Percentiles rank a stretch among this genome's conserved stretches.
Evolutionary conservation across 2,797 vertebrate species (phyloP).

Genomic region (Sebastes matsubarae): DNA sequence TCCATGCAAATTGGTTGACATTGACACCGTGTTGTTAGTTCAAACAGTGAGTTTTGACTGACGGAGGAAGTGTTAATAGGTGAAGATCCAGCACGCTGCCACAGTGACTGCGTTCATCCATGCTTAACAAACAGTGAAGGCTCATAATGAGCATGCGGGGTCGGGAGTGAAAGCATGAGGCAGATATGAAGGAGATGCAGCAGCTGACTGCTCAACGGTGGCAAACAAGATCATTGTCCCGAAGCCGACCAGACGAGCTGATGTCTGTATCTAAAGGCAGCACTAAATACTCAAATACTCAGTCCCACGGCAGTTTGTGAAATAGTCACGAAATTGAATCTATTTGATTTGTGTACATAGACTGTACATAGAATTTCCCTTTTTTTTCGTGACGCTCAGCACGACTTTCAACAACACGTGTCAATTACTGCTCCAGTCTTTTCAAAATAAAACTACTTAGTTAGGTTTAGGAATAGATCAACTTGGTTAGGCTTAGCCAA

Average conservation of each 20-base stretch:
- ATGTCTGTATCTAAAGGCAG: background rate
- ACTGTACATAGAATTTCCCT: too few species aligned
- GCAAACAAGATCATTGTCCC: background rate
- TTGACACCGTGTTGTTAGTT: constrained; percentile 5
- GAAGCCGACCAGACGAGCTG: background rate
- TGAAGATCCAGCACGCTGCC: constrained; percentile 28
- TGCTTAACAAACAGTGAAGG: constrained; percentile 42
- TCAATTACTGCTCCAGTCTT: too few species aligned
- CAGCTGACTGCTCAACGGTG: background rate
- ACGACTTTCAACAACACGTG: too few species aligned
- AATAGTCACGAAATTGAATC: too few species aligned
- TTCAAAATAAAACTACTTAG: too few species aligned
- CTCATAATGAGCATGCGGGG: constrained; percentile 35
- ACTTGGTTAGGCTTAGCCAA: too few species aligned
- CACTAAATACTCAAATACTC: too few species aligned
- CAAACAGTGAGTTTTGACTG: constrained; percentile 10
- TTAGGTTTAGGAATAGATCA: too few species aligned
- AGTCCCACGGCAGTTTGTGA: too few species aligned
- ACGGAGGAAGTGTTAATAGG: constrained; percentile 47
- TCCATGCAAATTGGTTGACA: constrained; percentile 44
- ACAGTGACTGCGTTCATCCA: constrained; percentile 26
- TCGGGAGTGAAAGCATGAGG: background rate
- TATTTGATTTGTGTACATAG: too few species aligned
- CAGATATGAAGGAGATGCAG: background rate
- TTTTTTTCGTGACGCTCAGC: too few species aligned